Evolutionary conservation across 2,888 invertebrate species (phyloP), one percentile per base, ranked within the genome.

Genomic region (Cephus rjabovi): DNA sequence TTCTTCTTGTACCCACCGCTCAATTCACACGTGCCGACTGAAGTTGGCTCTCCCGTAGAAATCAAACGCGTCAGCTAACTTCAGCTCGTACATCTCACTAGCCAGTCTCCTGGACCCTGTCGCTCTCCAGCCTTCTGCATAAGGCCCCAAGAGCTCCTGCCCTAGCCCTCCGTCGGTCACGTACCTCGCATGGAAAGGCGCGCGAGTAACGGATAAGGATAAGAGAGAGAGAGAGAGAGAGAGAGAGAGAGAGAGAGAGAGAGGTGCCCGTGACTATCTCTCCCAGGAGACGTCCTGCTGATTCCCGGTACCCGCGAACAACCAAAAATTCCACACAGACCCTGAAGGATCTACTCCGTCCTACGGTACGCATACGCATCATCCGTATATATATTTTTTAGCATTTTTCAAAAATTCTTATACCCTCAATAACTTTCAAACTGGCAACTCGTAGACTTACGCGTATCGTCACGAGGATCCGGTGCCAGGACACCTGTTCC

Each of bases 251-350:
- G 34, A 69, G n/a, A 31, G 31, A 76, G 74, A 30, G 34, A 69
- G n/a, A 31, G 12, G 73, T 35, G 15, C 68, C 30, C 56, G 56
- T 9, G 56, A 68, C 35, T 34, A 34, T 73, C 69, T 79, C 70
- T 78, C 77, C 78, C 30, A 56, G 40, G 77, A 81, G 78, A 40
- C 37, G 15, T 40, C 37, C 37, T 40, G 15, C 37, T 4, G 15
- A 4, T 15, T 40, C 15, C 37, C 37, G 74, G 77, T 75, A 77
- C 70, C 78, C 79, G 75, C 77, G 80, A 80, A 79, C 79, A 77
- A 74, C 79, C 70, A 81, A 75, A 75, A 77, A 79, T 81, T 76
- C 77, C 73, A 78, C 70, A 69, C 37, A 77, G 76, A 79, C 76
- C 75, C 76, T 76, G 75, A 74, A n/a, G 40, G 40, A 76, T 75